A percentile compares a stretch with the other conserved stretches of the same genome.
phyloP scores from a whole-genome alignment of 2,797 vertebrate species.

The Centropyge bicolor region DNA sequence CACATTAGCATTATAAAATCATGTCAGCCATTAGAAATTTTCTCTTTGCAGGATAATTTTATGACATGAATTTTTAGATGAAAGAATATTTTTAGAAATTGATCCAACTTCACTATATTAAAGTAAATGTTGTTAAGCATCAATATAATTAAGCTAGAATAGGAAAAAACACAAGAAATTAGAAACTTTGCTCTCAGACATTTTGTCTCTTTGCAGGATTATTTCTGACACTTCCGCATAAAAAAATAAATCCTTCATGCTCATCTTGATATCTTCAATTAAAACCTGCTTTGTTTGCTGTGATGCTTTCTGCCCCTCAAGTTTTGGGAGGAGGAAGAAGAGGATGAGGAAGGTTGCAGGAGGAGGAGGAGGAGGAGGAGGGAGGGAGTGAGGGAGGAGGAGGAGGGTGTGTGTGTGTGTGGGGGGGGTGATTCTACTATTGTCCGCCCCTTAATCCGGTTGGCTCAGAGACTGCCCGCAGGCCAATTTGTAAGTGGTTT shows the following conservation, averaged over 20 bases:
- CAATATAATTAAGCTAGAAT: no score
- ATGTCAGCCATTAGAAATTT: no score
- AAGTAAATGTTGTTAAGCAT: no score
- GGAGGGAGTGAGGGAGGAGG: background rate
- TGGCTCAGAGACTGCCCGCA: conserved; percentile 81
- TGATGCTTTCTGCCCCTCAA: conserved; percentile 66
- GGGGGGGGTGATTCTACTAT: conserved; percentile 65
- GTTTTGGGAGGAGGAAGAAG: conserved; percentile 65
- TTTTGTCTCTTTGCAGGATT: no score
- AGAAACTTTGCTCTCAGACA: no score
- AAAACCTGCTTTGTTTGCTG: conserved; percentile 56
- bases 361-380: conserved; percentile 1
- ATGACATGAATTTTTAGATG: no score
- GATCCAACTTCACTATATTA: no score
- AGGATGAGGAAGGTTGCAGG: background rate
- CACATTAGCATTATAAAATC: no score
- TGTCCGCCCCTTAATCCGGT: conserved; percentile 84
- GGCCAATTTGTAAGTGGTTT: conserved; percentile 82
- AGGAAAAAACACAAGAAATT: no score
- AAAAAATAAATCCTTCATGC: background rate
- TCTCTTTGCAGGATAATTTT: no score
- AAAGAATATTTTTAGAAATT: no score
- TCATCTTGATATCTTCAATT: conserved; percentile 47
- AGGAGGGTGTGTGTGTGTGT: background rate
- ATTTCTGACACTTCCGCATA: no score